Evolutionary conservation across 2,888 invertebrate species (phyloP).

Genomic region (Myopa tessellatipennis): DNA sequence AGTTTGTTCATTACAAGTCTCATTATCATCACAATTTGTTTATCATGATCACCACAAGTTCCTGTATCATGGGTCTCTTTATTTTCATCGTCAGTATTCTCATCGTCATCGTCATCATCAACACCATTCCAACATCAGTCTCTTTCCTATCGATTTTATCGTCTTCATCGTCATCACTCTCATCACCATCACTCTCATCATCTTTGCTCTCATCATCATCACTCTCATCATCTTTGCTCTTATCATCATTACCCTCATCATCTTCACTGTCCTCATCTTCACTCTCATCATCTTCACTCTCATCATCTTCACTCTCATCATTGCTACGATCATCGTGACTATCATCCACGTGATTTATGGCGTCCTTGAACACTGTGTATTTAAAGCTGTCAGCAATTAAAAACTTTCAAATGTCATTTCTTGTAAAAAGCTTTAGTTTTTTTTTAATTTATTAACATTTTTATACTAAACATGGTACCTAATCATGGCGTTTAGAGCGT

Average conservation of each 20-base stretch:
- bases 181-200: no score
- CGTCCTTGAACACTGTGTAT: constrained; percentile 3
- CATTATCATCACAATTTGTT: no score
- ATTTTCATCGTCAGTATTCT: not conserved
- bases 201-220: no score
- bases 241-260: not conserved
- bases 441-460: not conserved
- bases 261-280: not conserved
- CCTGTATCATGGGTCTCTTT: no score
- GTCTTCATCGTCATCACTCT: no score
- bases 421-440: not conserved
- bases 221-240: no score
- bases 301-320: not conserved
- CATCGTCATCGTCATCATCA: not conserved
- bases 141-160: no score
- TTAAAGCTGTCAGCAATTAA: constrained; percentile 16
- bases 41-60: no score
- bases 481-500: not conserved
- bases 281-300: not conserved
- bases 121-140: no score
- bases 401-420: constrained; percentile 17
- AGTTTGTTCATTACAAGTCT: no score
- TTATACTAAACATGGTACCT: not conserved
- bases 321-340: not conserved
- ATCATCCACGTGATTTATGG: not conserved